These are phyloP conservation scores for Phyllostomus hastatus DNA, from an alignment of 2,113 vertebrate genomes.

Conservation along the genomic window DNA sequence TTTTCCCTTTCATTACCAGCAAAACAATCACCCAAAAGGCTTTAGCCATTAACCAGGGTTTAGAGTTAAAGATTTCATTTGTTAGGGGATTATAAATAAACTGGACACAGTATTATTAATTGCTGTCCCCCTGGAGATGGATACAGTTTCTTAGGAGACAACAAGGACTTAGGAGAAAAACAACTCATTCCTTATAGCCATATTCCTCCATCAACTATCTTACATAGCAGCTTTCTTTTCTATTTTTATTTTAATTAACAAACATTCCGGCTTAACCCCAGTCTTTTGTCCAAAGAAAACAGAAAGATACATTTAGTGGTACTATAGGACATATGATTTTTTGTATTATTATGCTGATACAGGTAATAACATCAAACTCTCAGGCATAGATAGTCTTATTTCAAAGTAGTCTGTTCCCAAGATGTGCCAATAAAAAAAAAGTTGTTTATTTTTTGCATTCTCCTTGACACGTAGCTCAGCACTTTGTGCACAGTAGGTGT, in stretches of 20 bases:
- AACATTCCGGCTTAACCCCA: background rate
- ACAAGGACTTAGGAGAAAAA: background rate
- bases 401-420: background rate
- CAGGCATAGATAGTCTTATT: background rate
- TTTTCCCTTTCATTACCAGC: background rate
- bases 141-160: background rate
- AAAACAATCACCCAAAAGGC: background rate
- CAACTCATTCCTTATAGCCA: background rate
- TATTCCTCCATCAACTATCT: background rate
- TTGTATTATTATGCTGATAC: background rate
- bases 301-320: background rate
- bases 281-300: background rate
- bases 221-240: background rate
- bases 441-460: background rate
- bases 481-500: background rate
- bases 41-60: background rate
- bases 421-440: background rate
- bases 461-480: background rate
- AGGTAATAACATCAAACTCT: background rate
- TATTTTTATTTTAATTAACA: conserved; percentile 4
- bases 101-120: background rate
- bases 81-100: conserved; percentile 34
- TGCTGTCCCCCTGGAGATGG: background rate
- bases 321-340: background rate
- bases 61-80: background rate